These are phyloP conservation scores for Lepidothrix coronata DNA, from an alignment of 2,113 vertebrate genomes.

Conservation along the genomic window DNA sequence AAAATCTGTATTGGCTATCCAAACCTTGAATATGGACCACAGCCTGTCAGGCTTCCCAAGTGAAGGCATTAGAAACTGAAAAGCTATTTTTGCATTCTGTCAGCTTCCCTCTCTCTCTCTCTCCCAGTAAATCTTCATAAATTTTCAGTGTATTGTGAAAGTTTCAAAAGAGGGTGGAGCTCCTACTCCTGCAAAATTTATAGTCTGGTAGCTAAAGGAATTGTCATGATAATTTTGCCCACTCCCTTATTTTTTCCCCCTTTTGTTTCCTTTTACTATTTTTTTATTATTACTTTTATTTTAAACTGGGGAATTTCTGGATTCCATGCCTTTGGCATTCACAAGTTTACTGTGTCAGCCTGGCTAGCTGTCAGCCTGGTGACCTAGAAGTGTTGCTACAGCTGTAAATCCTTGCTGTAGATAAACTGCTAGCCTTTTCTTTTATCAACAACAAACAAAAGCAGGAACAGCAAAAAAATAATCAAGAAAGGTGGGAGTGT, in stretches of 20 bases:
- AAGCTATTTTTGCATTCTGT: not conserved
- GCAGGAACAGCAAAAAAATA: not conserved
- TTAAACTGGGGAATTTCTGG: not conserved
- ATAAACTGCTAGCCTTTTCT: not conserved
- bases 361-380: not conserved
- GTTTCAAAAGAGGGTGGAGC: not conserved
- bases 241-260: not conserved
- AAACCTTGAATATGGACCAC: not conserved
- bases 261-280: accelerated
- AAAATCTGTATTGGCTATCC: not conserved
- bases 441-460: not conserved
- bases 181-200: not conserved
- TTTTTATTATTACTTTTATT: not conserved
- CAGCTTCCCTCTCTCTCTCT: not conserved
- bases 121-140: not conserved
- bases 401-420: not conserved
- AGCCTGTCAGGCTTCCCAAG: not conserved
- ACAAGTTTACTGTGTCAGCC: not conserved
- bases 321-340: not conserved
- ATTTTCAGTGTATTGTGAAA: not conserved
- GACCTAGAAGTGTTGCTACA: not conserved
- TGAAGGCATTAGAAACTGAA: not conserved
- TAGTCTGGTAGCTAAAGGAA: not conserved
- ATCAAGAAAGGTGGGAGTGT: not conserved
- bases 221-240: not conserved